These are phyloP conservation scores for Bruchidius siliquastri DNA, from an alignment of 2,888 invertebrate species.

Conservation along the genomic window DNA sequence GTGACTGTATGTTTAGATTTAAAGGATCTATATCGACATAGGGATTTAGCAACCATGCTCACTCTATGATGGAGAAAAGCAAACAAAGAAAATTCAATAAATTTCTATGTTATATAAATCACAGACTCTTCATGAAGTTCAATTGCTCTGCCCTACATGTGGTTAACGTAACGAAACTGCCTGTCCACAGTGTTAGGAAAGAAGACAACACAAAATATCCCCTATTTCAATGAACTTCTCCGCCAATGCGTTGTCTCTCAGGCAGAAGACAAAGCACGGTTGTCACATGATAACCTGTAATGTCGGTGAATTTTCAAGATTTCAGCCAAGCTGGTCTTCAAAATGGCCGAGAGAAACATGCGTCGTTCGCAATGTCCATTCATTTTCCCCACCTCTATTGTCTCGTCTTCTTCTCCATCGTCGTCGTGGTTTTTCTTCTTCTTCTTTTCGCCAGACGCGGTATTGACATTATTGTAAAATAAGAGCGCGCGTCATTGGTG, in stretches of 20 bases:
- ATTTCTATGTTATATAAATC: no score
- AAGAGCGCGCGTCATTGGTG: constrained; percentile 28
- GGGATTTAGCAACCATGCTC: no score
- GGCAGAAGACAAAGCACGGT: neutral
- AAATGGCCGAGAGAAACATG: constrained; percentile 28
- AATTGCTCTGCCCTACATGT: no score
- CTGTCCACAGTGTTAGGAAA: no score
- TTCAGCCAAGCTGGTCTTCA: constrained; percentile 17
- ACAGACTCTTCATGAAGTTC: no score
- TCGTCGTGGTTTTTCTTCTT: constrained; percentile 12
- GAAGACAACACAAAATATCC: no score
- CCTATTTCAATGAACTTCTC: no score
- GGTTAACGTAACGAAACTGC: no score
- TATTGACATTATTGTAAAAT: constrained; percentile 23
- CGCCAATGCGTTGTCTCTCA: neutral
- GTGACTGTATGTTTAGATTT: no score
- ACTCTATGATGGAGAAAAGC: no score
- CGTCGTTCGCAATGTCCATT: constrained; percentile 20
- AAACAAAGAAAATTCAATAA: no score
- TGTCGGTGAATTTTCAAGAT: constrained; percentile 22
- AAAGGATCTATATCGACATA: no score
- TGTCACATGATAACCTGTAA: neutral
- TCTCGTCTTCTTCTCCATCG: constrained; percentile 12
- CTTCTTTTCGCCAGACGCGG: constrained; percentile 17
- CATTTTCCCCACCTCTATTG: constrained; percentile 20